phyloP scores from a whole-genome alignment of 2,113 vertebrate species.

The Oreochromis aureus region DNA sequence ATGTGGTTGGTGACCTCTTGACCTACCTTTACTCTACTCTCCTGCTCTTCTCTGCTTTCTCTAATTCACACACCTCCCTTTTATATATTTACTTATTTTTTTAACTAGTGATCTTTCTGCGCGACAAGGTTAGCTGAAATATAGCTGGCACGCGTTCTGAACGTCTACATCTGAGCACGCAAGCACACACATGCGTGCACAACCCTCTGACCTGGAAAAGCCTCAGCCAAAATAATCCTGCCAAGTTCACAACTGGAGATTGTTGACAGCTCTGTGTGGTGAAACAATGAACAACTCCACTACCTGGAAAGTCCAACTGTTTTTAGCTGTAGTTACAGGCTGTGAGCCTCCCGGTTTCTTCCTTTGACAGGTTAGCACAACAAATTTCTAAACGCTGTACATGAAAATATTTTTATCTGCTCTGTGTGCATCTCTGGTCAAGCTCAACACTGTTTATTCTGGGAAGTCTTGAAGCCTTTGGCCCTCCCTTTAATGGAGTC shows the following conservation, averaged over 20 bases:
- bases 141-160: slow-evolving; percentile 1
- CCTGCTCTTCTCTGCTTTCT: neutral
- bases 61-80: neutral
- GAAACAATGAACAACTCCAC: slow-evolving; percentile 30
- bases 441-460: slow-evolving; percentile 6
- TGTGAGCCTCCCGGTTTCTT: neutral
- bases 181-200: neutral
- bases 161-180: neutral
- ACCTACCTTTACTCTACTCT: slow-evolving; percentile 52
- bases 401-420: neutral
- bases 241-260: slow-evolving; percentile 55
- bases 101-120: slow-evolving; percentile 2
- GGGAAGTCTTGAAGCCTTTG: neutral
- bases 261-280: slow-evolving; percentile 37
- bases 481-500: neutral
- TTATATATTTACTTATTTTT: neutral
- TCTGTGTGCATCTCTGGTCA: neutral
- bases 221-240: slow-evolving; percentile 36
- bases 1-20: slow-evolving; percentile 61
- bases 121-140: slow-evolving; percentile 30
- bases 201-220: slow-evolving; percentile 40
- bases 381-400: neutral
- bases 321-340: slow-evolving; percentile 21
- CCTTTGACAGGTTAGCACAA: slow-evolving; percentile 22
- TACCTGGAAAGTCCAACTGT: slow-evolving; percentile 29